Base-by-base conservation (phyloP, 2,888 invertebrate species). In the Papilio demoleus region DNA sequence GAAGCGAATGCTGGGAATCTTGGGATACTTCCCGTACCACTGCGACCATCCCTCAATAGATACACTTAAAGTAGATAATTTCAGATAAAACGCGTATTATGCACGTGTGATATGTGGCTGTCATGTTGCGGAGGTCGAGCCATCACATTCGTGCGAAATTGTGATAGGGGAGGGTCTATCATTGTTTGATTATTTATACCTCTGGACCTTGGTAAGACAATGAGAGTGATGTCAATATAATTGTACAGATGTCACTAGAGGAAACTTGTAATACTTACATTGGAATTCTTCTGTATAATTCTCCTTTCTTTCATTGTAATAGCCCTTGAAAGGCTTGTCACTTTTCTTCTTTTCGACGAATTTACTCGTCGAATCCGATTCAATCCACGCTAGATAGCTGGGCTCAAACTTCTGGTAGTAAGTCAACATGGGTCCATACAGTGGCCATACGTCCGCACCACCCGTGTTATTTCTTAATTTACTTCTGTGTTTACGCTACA, bases 401-500 rank as follows among this genome's bases (percentile, higher is more conserved):
- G 84, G 82, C 17, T 90, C 89, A 63, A 78, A 78, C 40, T 77
- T 83, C 63, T 81, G 75, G 70, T 84, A 86, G 76, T 89, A 90
- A 27, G 73, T 76, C 22, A 86, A 71, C 87, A 91, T 82, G 0
- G 79, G 68, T 0, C 84, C 81, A 70, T 90, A 92, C 0, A 90
- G 72, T 0, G 86, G 79, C 92, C 92, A 92, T 27, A 86, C 82
- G 24, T 86, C 82, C 4, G 81, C 78, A 2, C 76, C 70, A 3
- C 79, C 80, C 0, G 74, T 73, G 12, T 83, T 81, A 62, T 84
- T 87, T 65, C 83, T 86, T 14, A 87, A 40, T 75, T 82, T 83
- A 45, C 86, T 70, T 14, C 90, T 84, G 74, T 90, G 86, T 75
- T 91, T 92, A 66, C 92, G 85, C 90, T 92, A 75, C n/a, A 8